Percentiles rank a stretch among this genome's conserved stretches.
Evolutionary conservation across 2,113 vertebrate species (phyloP).

Genomic region (Phycodurus eques): DNA sequence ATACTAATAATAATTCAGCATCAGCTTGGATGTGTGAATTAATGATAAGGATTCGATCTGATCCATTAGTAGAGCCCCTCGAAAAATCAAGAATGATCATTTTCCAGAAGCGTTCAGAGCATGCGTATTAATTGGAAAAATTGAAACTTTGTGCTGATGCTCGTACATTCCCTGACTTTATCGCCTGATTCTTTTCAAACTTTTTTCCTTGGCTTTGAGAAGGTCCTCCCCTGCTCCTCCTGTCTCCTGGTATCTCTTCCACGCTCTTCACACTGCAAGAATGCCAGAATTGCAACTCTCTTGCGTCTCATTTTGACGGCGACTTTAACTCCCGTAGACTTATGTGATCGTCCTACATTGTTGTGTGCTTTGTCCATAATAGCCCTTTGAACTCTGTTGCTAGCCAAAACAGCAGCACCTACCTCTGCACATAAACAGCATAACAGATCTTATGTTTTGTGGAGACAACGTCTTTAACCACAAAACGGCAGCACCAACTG

Average conservation of each 20-base stretch:
- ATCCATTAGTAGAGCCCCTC: conserved; percentile 27
- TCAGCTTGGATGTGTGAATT: conserved; percentile 17
- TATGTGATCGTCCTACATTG: no score
- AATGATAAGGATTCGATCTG: conserved; percentile 35
- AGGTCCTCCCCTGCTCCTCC: background rate
- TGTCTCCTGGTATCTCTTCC: background rate
- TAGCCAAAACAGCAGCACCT: no score
- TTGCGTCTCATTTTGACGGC: background rate
- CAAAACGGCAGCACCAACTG: no score
- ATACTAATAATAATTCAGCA: background rate
- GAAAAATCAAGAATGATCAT: conserved; percentile 34
- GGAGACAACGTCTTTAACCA: no score
- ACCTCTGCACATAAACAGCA: no score
- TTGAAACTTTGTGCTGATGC: conserved; percentile 53
- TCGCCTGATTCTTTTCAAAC: conserved; percentile 30
- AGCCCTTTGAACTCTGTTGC: no score
- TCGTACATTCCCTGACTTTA: conserved; percentile 39
- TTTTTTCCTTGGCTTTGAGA: conserved; percentile 1
- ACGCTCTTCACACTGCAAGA: background rate
- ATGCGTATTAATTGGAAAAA: conserved; percentile 41
- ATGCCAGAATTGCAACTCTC: background rate
- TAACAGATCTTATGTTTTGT: no score
- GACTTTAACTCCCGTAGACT: no score
- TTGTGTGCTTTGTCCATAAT: background rate
- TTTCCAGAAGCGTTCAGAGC: conserved; percentile 17